Conservation (phyloP, 2,113 vertebrate species). For the Plotosus lineatus region DNA sequence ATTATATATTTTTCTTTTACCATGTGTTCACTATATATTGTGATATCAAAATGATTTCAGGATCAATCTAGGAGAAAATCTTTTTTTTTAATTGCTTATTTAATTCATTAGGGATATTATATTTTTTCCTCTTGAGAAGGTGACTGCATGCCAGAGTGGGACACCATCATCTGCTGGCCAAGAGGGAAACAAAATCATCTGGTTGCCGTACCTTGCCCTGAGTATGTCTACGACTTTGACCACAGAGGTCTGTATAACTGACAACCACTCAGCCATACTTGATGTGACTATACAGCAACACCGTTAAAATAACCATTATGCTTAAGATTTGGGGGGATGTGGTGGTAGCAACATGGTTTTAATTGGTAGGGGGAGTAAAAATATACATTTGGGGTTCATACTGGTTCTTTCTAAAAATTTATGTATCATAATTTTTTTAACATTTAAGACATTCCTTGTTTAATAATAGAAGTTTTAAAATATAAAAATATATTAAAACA, state of each 20-base stretch:
- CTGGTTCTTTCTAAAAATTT: neutral
- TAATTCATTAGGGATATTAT: no score
- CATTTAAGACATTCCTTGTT: neutral
- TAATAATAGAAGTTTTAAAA: neutral
- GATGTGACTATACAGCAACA: neutral
- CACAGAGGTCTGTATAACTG: slow-evolving; percentile 74
- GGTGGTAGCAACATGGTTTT: neutral
- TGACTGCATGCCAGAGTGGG: slow-evolving; percentile 83
- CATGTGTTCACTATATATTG: no score
- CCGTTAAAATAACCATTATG: neutral
- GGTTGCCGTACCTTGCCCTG: slow-evolving; percentile 78
- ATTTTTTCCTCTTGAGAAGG: slow-evolving; percentile 62
- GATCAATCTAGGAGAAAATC: neutral
- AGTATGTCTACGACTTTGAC: slow-evolving; percentile 92
- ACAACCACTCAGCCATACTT: neutral
- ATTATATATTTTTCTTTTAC: no score
- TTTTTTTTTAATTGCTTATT: neutral
- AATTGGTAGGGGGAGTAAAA: neutral
- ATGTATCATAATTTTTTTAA: neutral
- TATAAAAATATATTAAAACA: neutral
- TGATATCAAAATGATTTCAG: neutral
- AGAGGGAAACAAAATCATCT: slow-evolving; percentile 72
- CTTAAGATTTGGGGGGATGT: neutral
- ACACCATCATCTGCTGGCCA: slow-evolving; percentile 89
- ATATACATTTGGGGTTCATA: no score